phyloP scores from a whole-genome alignment of 2,113 vertebrate genomes.

The Sporophila hypoxantha region DNA sequence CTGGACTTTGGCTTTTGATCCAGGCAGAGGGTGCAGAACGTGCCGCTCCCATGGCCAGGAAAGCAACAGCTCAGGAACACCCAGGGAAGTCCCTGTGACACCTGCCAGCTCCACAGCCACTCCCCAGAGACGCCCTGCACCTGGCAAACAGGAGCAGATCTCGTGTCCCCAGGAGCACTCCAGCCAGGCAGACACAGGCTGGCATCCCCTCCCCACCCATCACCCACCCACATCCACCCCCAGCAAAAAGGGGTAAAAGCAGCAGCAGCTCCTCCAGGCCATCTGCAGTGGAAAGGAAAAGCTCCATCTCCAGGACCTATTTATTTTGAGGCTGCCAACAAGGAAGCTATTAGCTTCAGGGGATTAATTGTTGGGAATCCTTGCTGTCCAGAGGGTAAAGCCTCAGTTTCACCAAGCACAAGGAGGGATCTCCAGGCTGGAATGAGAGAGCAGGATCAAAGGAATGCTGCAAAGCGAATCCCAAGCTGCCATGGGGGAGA shows the following conservation, averaged over 20 bases:
- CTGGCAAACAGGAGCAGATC: accelerated
- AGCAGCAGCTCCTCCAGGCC: conserved; percentile 4
- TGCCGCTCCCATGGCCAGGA: neutral
- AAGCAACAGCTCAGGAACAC: neutral
- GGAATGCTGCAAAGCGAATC: neutral
- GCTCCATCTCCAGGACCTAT: neutral
- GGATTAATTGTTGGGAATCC: neutral
- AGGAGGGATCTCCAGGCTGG: neutral
- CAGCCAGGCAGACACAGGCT: accelerated
- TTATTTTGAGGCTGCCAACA: neutral
- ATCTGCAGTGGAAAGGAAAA: neutral
- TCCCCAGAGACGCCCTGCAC: neutral
- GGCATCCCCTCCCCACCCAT: neutral
- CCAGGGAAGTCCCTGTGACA: neutral
- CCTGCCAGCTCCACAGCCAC: neutral
- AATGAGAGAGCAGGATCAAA: neutral
- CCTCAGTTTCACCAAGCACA: neutral
- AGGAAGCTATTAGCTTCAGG: neutral
- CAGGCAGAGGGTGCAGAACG: neutral
- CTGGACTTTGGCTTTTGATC: neutral
- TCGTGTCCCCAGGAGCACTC: accelerated
- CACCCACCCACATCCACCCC: neutral
- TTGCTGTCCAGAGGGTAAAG: neutral
- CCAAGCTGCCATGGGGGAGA: neutral
- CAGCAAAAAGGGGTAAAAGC: neutral